Base-by-base conservation (phyloP, 2,888 invertebrate genomes). In the Zaprionus lineosus region DNA sequence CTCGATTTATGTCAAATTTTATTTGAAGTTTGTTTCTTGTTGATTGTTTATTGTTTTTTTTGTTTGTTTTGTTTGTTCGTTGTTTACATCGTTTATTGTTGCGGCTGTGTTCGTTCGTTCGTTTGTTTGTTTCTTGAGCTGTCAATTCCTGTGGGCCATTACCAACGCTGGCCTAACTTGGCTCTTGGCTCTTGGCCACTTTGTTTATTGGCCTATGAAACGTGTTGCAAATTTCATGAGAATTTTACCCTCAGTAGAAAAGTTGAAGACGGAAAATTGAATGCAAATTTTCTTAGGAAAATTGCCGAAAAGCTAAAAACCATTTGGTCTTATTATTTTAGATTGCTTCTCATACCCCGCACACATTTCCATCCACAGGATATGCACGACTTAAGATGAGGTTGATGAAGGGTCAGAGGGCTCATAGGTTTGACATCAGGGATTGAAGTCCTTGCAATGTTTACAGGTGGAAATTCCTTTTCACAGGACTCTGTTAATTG, bases 11-110 rank as follows among this genome's bases (percentile, higher is more conserved):
- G n/a, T n/a, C n/a, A n/a, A n/a, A n/a, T n/a, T n/a, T n/a, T n/a
- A n/a, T n/a, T n/a, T n/a, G n/a, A n/a, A n/a, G n/a, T n/a, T n/a
- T n/a, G n/a, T n/a, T n/a, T 65, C 58, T 56, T 61, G 46, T 66
- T 81, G 81, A 81, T 81, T 84, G 81, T 82, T 69, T 78, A 82
- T 78, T 78, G 76, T 71, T 75, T 81, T 61, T 67, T 71, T 46
- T 28, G 63, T 59, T 50, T 33, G 12, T 40, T 24, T 24, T 26
- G 39, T 18, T 52, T 50, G 43, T 39, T 37, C 48, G 43, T 34
- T 28, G 44, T 47, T 50, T 44, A 43, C 43, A 28, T 36, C 41
- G 53, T 26, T 5, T 33, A 12, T 12, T 31, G 28, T 14, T 37
- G 48, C 37, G 44, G 36, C 34, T 46, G 15, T 55, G 57, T 56